A percentile compares a stretch with the other conserved stretches of the same genome.
Conservation (phyloP, 2,113 vertebrate species). For the Herpetotheres cachinnans region DNA sequence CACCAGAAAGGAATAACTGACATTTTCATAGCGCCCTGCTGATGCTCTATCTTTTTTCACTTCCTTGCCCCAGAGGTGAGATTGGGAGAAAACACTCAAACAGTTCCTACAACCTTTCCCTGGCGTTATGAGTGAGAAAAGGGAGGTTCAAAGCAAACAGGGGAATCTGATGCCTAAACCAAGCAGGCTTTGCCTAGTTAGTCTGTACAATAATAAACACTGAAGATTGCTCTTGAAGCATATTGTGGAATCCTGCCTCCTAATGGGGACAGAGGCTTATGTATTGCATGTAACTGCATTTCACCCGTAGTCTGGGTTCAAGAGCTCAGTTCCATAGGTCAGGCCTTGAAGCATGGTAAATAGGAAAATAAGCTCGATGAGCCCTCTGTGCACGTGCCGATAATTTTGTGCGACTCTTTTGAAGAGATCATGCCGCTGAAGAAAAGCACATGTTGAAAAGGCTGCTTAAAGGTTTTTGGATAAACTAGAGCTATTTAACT, state of each 20-base stretch:
- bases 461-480: neutral
- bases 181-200: neutral
- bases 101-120: neutral
- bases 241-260: neutral
- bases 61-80: neutral
- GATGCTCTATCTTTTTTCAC: neutral
- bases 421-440: neutral
- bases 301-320: neutral
- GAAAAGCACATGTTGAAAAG: neutral
- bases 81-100: neutral
- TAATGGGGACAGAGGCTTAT: neutral
- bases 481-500: neutral
- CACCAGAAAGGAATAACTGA: neutral
- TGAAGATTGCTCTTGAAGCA: neutral
- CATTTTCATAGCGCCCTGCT: fast-evolving
- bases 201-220: neutral
- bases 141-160: neutral
- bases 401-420: fast-evolving
- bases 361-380: neutral
- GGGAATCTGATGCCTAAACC: neutral
- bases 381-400: fast-evolving
- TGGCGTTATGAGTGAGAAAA: neutral
- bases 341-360: neutral
- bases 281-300: fast-evolving
- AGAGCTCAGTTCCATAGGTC: neutral